These are phyloP conservation scores for Chelonia mydas DNA, from an alignment of 2,797 vertebrate genomes.

Conservation along the genomic window DNA sequence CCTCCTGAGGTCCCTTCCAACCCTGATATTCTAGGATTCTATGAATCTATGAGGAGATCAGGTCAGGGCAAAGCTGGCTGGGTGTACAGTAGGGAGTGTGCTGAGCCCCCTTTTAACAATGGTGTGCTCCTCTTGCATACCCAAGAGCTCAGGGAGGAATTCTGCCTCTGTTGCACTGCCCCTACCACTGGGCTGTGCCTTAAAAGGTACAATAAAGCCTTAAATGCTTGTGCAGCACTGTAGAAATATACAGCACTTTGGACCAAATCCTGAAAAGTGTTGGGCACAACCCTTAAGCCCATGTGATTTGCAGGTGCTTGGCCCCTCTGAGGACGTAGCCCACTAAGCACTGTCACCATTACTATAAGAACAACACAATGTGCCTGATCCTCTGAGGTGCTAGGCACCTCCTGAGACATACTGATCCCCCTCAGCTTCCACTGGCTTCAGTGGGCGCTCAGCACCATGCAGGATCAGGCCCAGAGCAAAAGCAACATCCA, in stretches of 20 bases:
- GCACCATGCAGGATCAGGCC: background rate
- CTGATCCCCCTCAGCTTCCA: background rate
- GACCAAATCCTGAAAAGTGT: background rate
- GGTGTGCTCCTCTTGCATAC: background rate
- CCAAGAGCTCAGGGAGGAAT: background rate
- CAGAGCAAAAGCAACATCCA: background rate
- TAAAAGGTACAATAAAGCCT: background rate
- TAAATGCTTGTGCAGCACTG: background rate
- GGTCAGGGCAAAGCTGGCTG: background rate
- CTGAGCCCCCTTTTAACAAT: background rate
- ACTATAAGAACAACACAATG: background rate
- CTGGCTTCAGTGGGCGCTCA: background rate
- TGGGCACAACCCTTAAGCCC: background rate
- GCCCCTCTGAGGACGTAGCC: background rate
- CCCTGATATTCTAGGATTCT: too few relatives aligned
- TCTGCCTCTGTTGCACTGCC: background rate
- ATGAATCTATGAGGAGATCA: background rate
- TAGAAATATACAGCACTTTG: background rate
- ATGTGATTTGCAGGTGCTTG: background rate
- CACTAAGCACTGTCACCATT: background rate
- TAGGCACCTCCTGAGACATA: background rate
- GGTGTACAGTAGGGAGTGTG: background rate
- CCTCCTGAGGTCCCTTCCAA: too few relatives aligned
- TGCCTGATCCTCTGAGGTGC: background rate
- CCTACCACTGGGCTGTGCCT: background rate